Percentiles rank a stretch among this genome's conserved stretches.
Conservation (phyloP, 1,140 invertebrate genomes). For the Armadillidium nasatum region DNA sequence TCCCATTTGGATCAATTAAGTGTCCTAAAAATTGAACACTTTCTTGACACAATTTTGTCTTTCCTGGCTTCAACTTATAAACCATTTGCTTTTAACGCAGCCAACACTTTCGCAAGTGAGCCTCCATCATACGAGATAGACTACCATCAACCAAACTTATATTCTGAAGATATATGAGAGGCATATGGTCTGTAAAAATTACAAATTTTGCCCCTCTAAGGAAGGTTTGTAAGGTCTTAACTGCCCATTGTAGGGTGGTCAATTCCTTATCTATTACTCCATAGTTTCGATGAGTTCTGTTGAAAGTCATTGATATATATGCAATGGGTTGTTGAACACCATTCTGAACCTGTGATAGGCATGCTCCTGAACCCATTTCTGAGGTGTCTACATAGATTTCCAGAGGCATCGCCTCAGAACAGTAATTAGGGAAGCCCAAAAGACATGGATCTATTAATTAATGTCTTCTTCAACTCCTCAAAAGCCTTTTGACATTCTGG, state of each 20-base stretch:
- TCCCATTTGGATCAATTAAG: too few species aligned
- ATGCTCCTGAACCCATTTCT: background rate
- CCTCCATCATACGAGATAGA: background rate
- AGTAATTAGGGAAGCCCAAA: background rate
- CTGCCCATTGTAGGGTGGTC: background rate
- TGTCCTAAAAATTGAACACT: too few species aligned
- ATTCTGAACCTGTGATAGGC: background rate
- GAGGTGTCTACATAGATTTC: background rate
- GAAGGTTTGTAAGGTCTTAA: background rate
- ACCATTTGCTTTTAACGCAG: too few species aligned
- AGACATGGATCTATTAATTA: background rate
- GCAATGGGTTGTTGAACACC: background rate
- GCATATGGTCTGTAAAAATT: background rate
- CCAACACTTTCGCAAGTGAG: too few species aligned
- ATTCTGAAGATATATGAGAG: conserved; percentile 10
- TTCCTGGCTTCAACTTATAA: too few species aligned
- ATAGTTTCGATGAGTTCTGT: background rate
- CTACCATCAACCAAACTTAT: background rate
- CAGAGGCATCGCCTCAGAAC: background rate
- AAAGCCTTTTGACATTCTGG: background rate
- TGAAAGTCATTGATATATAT: background rate
- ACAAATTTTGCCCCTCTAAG: background rate
- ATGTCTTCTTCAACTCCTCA: background rate
- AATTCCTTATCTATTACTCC: conserved; percentile 5
- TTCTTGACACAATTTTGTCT: too few species aligned